A percentile compares a stretch with the other conserved stretches of the same genome.
Conservation (phyloP, 2,888 invertebrate genomes). For the Clitarchus hookeri region DNA sequence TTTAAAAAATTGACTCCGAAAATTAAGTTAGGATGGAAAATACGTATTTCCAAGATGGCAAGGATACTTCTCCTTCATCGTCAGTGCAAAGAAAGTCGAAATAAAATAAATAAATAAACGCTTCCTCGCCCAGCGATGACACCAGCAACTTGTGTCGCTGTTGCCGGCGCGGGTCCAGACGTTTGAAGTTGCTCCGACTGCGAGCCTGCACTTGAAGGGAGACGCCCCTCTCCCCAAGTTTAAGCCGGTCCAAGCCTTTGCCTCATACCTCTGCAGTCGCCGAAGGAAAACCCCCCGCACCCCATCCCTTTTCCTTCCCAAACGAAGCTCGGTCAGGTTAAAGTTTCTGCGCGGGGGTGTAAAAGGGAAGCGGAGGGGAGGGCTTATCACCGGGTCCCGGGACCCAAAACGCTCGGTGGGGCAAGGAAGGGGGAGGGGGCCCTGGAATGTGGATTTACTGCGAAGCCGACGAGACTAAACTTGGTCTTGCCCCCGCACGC, state of each 20-base stretch:
- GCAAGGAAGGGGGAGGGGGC: not conserved
- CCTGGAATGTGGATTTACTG: slow-evolving; percentile 5
- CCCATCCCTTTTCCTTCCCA: no score
- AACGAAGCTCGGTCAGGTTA: not conserved
- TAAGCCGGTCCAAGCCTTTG: slow-evolving; percentile 2
- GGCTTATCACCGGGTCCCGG: not conserved
- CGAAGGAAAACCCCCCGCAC: not conserved
- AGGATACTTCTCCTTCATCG: no score
- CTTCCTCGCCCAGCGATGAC: not conserved
- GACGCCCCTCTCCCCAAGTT: not conserved
- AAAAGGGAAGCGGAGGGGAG: not conserved
- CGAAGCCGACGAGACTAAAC: not conserved
- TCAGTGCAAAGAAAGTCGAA: no score
- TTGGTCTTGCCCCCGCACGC: not conserved
- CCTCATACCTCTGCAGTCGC: not conserved
- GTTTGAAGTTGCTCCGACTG: not conserved
- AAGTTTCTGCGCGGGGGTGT: not conserved
- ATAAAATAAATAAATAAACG: no score
- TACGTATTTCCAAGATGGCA: no score
- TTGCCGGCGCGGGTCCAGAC: not conserved
- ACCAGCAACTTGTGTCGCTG: not conserved
- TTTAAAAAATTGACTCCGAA: no score
- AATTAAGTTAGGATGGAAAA: no score
- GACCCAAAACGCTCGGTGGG: not conserved
- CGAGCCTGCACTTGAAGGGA: not conserved